Evolutionary conservation across 2,113 vertebrate species (phyloP), one percentile per base, ranked within the genome.

Genomic region (Halichoerus grypus): DNA sequence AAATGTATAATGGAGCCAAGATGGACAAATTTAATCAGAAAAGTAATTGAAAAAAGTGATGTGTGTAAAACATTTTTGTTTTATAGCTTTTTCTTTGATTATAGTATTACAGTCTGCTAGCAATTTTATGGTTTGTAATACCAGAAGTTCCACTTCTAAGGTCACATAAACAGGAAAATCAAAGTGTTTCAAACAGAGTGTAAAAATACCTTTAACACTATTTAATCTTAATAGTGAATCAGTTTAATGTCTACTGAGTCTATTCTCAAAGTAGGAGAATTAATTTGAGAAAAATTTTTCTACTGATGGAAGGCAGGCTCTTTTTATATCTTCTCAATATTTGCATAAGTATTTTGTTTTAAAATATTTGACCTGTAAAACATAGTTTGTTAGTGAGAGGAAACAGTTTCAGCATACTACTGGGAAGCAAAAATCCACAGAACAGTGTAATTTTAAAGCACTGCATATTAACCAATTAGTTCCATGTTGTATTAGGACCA

Each of bases 121-220:
- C 96, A 97, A 88, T 97, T 55, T 95, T 96, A 94, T 79, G 88
- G 96, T 98, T 97, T 98, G 97, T 97, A 98, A 98, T 97, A 97
- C 89, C 94, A 97, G 89, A 90, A 97, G 96, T 97, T 96, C 98
- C 83, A 81, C 97, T 98, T 97, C 97, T 98, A 97, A 98, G 92
- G 93, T 98, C 79, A 98, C 97, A 98, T 98, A 98, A 98, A 98
- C 98, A 97, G 57, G 94, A 96, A 98, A 98, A 98, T 97, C 98
- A 98, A 98, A 98, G 98, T 97, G 97, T 97, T 98, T 98, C 97
- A 98, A 98, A 91, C 76, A 92, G 88, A 98, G 96, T 98, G 97
- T 98, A 99, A 98, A 99, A 98, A 98, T 98, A 98, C 98, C 97
- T 90, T 98, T 97, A 98, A 95, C 90, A 95, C 92, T 95, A 96